phyloP scores from a whole-genome alignment of 2,888 invertebrate species.

The Drosophila nr. perissopoda region DNA sequence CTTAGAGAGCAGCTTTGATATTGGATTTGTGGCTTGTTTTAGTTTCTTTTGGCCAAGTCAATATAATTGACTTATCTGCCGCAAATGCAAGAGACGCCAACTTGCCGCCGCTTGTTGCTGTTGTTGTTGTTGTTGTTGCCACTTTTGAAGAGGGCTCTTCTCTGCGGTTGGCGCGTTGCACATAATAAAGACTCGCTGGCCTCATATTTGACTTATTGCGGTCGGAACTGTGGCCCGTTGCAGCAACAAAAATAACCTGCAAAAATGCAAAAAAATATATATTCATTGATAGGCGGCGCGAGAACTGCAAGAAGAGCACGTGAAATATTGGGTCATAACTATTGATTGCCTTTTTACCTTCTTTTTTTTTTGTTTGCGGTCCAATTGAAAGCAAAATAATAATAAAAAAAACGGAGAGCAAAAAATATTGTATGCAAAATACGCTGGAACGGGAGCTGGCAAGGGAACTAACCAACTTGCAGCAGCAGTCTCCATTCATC shows the following conservation, averaged over 20 bases:
- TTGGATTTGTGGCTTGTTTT: slow-evolving; percentile 25
- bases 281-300: slow-evolving; percentile 65
- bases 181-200: slow-evolving; percentile 75
- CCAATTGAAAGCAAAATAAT: slow-evolving; percentile 57
- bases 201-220: slow-evolving; percentile 78
- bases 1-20: slow-evolving; percentile 50
- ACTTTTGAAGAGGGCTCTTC: slow-evolving; percentile 35
- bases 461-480: slow-evolving; percentile 16
- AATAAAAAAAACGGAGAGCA: slow-evolving; percentile 21
- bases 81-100: slow-evolving; percentile 41
- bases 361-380: slow-evolving; percentile 56
- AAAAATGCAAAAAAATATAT: not conserved
- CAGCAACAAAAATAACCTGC: slow-evolving; percentile 26
- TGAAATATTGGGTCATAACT: slow-evolving; percentile 75
- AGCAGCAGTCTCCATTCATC: slow-evolving; percentile 1
- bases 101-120: slow-evolving; percentile 26
- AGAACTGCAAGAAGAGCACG: slow-evolving; percentile 64
- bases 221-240: slow-evolving; percentile 55
- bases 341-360: slow-evolving; percentile 64
- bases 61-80: slow-evolving; percentile 77
- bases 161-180: slow-evolving; percentile 57
- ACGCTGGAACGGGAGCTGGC: slow-evolving; percentile 8
- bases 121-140: slow-evolving; percentile 23
- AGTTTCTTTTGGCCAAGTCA: slow-evolving; percentile 67
- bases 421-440: slow-evolving; percentile 46